Base-by-base conservation (phyloP, 2,888 invertebrate genomes). In the Thelaira solivaga region DNA sequence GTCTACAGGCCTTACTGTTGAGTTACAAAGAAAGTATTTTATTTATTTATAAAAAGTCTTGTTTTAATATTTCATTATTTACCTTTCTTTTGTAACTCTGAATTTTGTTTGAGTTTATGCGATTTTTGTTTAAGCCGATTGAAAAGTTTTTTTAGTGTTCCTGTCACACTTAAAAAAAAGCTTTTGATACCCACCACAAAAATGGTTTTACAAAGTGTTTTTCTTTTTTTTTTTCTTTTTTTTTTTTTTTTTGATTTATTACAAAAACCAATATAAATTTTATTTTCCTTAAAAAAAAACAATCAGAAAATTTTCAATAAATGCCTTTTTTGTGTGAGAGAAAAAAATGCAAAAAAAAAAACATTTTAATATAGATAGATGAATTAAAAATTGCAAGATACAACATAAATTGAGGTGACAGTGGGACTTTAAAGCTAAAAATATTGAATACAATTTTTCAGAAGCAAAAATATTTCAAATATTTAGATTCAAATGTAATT, bases 271-370 rank as follows among this genome's bases (percentile, higher is more conserved):
- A 39, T 43, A 5, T 18, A 5, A 59, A n/a, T 68, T 18, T 53
- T 41, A 16, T 39, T 49, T 47, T 6, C 24, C 34, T 51, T 39
- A 36, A 31, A 31, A 49, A 74, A 5, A 47, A 36, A 45, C 68
- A 47, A 68, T 57, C 55, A 55, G 13, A 29, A 22, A 20, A 41
- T 39, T 22, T 47, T 22, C 31, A 62, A 62, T 61, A 51, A 51
- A 61, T 47, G 26, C 41, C 20, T 24, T 16, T n/a, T 5, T 24
- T 2, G 39, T 31, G n/a, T n/a, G 43, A 41, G 41, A 49, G 24
- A 51, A 71, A 34, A 34, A 47, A 47, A 47, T n/a, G 36, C 20
- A n/a, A 34, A 39, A 13, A 36, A 2, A 13, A 39, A 2, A 57
- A 55, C 6, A 26, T 49, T 53, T 62, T 53, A 34, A 62, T 62